A percentile compares a stretch with the other conserved stretches of the same genome.
These are phyloP conservation scores for Mobula birostris DNA, from an alignment of 2,113 vertebrate species.

Conservation along the genomic window DNA sequence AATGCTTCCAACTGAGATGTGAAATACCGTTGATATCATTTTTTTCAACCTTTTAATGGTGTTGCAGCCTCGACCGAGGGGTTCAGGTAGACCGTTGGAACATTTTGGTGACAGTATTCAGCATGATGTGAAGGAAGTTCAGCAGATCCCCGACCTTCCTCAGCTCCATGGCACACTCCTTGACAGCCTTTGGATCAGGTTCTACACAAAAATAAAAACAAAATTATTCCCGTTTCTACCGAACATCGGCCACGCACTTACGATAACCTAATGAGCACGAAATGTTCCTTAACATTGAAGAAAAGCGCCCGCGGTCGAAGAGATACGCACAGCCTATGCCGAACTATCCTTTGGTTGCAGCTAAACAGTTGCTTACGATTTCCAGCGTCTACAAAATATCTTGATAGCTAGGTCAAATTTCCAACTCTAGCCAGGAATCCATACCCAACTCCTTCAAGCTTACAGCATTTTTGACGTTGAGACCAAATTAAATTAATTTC, in stretches of 20 bases:
- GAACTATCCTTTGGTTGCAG: too few species aligned
- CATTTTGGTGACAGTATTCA: background rate
- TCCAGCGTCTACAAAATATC: background rate
- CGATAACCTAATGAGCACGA: background rate
- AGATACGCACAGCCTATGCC: too few species aligned
- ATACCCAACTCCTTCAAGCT: too few species aligned
- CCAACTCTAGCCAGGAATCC: background rate
- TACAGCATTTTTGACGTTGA: too few species aligned
- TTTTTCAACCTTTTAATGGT: background rate
- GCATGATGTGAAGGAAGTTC: background rate
- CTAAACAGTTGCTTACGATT: background rate
- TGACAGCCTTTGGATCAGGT: constrained; percentile 45
- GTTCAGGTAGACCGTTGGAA: background rate
- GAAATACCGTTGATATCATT: background rate
- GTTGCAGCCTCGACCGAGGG: background rate
- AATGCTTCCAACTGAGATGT: background rate
- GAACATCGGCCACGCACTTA: background rate
- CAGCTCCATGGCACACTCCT: constrained; percentile 52
- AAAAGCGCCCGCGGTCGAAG: background rate
- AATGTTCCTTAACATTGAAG: background rate
- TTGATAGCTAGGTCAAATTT: background rate
- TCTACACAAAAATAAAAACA: background rate
- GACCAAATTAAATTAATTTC: background rate
- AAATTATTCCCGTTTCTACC: too few species aligned
- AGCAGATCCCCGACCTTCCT: constrained; percentile 55